Evolutionary conservation across 2,888 invertebrate species (phyloP).

Genomic region (Mimumesa dahlbomi): DNA sequence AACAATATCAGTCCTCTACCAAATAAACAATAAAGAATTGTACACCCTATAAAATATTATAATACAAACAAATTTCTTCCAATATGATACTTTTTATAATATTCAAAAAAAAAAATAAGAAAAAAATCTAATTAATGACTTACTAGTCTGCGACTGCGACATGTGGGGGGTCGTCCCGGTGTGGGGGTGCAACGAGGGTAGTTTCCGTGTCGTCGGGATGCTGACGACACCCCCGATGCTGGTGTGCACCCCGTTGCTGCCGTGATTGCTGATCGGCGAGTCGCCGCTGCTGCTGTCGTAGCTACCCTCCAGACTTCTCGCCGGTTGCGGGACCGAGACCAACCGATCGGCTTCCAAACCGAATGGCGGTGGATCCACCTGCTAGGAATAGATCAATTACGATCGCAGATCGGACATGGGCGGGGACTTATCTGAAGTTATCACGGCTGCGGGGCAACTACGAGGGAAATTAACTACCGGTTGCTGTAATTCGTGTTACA

Average conservation of each 20-base stretch:
- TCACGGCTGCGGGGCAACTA: constrained; percentile 10
- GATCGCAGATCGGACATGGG: constrained; percentile 13
- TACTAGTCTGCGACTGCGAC: constrained; percentile 31
- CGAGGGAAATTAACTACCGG: not conserved
- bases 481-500: constrained; percentile 5
- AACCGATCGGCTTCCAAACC: constrained; percentile 55
- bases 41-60: too few species aligned
- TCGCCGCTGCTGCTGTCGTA: constrained; percentile 84
- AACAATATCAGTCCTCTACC: too few species aligned
- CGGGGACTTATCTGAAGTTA: constrained; percentile 16
- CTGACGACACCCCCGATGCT: constrained; percentile 71
- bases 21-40: too few species aligned
- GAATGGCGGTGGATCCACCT: constrained; percentile 65
- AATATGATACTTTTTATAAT: too few species aligned
- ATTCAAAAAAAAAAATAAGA: too few species aligned
- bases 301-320: constrained; percentile 77
- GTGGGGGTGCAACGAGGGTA: constrained; percentile 81
- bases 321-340: constrained; percentile 60
- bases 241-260: constrained; percentile 69
- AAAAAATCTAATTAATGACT: too few species aligned
- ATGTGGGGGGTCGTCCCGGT: constrained; percentile 65
- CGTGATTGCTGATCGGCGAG: constrained; percentile 82
- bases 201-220: constrained; percentile 80
- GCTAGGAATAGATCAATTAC: constrained; percentile 59
- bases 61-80: too few species aligned